phyloP scores from a whole-genome alignment of 2,113 vertebrate species.

The rabbit (Oryctolagus cuniculus) region mOryCun1.1 NC_091444.1:52534001-52534500 shows the following conservation, averaged over 20 bases:
- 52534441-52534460: not conserved
- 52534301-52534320: not conserved
- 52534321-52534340: not conserved
- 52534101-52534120: fast-evolving
- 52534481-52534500: not conserved
- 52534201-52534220: fast-evolving
- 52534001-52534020: not conserved
- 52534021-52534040: not conserved
- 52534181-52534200: not conserved
- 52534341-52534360: not conserved
- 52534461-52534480: not conserved
- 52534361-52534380: not conserved
- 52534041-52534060: not conserved
- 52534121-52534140: not conserved
- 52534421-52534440: not conserved
- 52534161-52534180: not conserved
- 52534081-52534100: not conserved
- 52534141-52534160: not conserved
- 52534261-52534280: not conserved
- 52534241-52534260: not conserved
- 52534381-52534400: not conserved
- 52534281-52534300: not conserved
- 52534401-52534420: not conserved
- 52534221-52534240: not conserved
- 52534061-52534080: not conserved